These are phyloP conservation scores for Columbina picui DNA, from an alignment of 2,113 vertebrate species.

Conservation along the genomic window DNA sequence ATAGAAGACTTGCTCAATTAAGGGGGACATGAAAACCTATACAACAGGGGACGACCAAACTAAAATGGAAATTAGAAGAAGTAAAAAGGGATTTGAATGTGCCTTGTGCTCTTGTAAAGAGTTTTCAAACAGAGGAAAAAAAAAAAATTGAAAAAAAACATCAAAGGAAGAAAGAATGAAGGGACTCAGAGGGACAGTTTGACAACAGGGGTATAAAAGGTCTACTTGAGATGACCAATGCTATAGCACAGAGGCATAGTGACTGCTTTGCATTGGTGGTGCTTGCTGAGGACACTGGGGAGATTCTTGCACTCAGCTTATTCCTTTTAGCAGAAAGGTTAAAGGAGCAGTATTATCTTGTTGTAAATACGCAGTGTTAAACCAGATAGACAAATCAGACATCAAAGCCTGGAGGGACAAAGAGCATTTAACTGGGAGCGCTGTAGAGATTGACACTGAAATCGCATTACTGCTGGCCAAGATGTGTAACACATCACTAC, in stretches of 20 bases:
- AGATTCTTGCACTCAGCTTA: not conserved
- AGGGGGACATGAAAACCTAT: not conserved
- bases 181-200: not conserved
- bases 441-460: not conserved
- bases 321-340: not conserved
- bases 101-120: not conserved
- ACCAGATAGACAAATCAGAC: not conserved
- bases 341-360: not conserved
- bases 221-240: not conserved
- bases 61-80: not conserved
- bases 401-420: not conserved
- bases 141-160: not conserved
- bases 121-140: not conserved
- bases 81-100: not conserved
- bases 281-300: not conserved
- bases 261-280: not conserved
- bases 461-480: not conserved
- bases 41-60: not conserved
- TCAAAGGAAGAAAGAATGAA: not conserved
- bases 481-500: not conserved
- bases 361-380: not conserved
- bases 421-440: rapidly evolving
- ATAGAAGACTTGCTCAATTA: not conserved
- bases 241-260: not conserved
- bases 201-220: not conserved